Percentiles rank a stretch among this genome's conserved stretches.
Conservation (phyloP, 1,140 invertebrate species). For the Sitodiplosis mosellana region DNA sequence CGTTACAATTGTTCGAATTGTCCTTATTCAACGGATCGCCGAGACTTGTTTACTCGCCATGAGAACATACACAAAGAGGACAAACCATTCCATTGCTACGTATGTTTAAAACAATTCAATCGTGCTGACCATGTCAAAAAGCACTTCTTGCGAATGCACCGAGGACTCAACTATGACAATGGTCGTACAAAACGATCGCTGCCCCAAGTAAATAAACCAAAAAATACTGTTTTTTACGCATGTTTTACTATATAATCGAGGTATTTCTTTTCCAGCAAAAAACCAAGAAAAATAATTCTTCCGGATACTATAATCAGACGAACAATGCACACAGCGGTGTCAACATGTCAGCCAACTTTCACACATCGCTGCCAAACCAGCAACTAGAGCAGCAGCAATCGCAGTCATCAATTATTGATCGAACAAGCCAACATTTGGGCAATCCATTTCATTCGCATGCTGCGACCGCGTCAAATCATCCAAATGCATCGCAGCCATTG, state of each 20-base stretch:
- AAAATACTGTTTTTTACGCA: background rate
- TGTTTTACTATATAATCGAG: too few species aligned
- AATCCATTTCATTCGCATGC: background rate
- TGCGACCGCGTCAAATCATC: background rate
- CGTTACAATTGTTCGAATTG: conserved; percentile 71
- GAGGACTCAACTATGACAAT: conserved; percentile 69
- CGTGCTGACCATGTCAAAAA: conserved; percentile 90
- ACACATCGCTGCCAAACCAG: background rate
- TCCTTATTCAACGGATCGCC: conserved; percentile 74
- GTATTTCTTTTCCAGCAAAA: too few species aligned
- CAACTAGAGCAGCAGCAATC: background rate
- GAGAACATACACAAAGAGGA: conserved; percentile 90
- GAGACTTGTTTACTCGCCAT: conserved; percentile 86
- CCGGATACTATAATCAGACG: too few species aligned
- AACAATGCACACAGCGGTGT: too few species aligned
- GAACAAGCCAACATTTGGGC: background rate
- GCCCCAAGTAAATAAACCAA: background rate
- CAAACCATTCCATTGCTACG: conserved; percentile 83
- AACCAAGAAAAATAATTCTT: too few species aligned
- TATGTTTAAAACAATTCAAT: conserved; percentile 82
- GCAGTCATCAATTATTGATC: background rate
- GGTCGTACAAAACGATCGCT: conserved; percentile 42
- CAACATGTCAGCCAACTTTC: too few species aligned
- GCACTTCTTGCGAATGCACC: conserved; percentile 77
- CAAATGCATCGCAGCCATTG: background rate